Base-by-base conservation (phyloP, 2,797 vertebrate species). In the Delichon dasypus region DNA sequence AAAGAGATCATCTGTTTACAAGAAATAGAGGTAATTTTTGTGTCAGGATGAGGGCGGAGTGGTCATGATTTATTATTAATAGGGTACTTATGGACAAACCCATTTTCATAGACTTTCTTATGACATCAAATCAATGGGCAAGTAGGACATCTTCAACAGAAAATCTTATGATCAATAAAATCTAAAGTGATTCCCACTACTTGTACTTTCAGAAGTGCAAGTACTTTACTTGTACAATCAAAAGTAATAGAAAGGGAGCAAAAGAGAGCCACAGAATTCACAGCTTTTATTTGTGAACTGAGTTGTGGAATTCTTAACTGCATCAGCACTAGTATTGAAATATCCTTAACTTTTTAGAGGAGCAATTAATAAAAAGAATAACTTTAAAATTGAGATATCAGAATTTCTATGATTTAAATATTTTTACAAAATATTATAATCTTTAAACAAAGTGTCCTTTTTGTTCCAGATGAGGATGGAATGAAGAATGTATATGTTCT, bases 51-150 rank as follows among this genome's bases (percentile, higher is more conserved):
- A 84, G 34, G 38, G 26, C 44, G 64, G 62, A 66, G 21, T 8
- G 2, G 48, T 73, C 11, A 14, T 58, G 62, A 68, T 54, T 61
- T 68, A 68, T 85, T 89, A 42, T 66, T 85, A 72, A 80, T 51
- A n/a, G 61, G 67, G 19, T 71, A 70, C 51, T 90, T 83, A 70
- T 1, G n/a, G 76, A 89, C n/a, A 85, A 81, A 84, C 1, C 9
- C 11, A 32, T 86, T 91, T 96, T 91, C 67, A 44, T 78, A 54
- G 72, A 74, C 79, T 85, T 82, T 65, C 61, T 92, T 64, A 53
- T 77, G 57, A 74, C 47, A 72, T 50, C 0, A 0, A 88, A 77
- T 93, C 45, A 68, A 75, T 85, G 40, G 60, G 55, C 45, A 85
- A 89, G 32, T 72, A 77, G 47, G 58, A 54, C 36, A 83, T 51